Percentiles rank a stretch among this genome's conserved stretches.
Conservation (phyloP, 2,797 vertebrate species). For the Nyctalus aviator region DNA sequence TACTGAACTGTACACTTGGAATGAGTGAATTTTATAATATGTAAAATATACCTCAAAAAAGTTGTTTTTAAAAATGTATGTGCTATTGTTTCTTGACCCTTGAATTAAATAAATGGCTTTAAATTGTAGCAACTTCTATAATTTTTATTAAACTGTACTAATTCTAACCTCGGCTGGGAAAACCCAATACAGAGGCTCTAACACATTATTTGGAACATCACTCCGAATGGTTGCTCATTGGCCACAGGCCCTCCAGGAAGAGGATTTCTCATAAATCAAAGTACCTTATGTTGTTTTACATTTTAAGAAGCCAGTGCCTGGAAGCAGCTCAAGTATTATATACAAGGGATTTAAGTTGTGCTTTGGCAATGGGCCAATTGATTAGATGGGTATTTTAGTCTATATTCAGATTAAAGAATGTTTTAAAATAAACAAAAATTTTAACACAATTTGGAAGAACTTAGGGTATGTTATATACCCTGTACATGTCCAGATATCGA, state of each 20-base stretch:
- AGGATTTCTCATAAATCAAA: constrained; percentile 64
- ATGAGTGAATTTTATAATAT: constrained; percentile 3
- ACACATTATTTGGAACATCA: not conserved
- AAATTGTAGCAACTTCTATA: not conserved
- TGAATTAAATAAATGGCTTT: constrained; percentile 50
- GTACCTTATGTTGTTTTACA: constrained; percentile 34
- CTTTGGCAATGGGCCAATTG: constrained; percentile 57
- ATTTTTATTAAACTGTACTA: constrained; percentile 20
- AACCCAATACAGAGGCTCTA: not conserved
- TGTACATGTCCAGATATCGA: not conserved
- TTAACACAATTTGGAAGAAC: constrained; percentile 15
- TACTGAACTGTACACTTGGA: not conserved
- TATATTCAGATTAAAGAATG: constrained; percentile 64
- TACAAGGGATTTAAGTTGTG: constrained; percentile 59
- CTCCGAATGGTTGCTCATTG: not conserved
- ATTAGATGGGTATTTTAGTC: constrained; percentile 59
- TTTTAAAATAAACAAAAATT: constrained; percentile 46
- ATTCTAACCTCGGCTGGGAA: constrained; percentile 35
- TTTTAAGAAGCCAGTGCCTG: constrained; percentile 59
- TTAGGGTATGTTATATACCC: constrained; percentile 34
- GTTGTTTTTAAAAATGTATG: not conserved
- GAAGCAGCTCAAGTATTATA: not conserved
- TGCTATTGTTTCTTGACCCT: constrained; percentile 39
- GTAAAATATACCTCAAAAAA: constrained; percentile 12
- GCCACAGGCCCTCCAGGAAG: constrained; percentile 26